Conservation (phyloP, 53 echinoderm and acorn worm genomes). For the Paracentrotus lividus region DNA sequence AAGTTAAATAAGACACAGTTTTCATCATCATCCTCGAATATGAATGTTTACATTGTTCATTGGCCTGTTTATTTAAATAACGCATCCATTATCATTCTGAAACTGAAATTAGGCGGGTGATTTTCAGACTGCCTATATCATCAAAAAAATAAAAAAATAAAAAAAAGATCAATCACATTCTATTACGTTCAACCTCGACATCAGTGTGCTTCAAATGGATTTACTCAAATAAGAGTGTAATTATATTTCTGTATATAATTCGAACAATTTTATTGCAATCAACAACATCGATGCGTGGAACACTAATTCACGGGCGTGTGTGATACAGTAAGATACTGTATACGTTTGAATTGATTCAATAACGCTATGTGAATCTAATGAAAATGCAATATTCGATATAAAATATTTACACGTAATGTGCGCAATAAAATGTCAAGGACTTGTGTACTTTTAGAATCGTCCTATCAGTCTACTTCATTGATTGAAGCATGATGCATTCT, state of each 20-base stretch:
- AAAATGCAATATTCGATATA: not conserved
- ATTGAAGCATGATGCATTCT: no score
- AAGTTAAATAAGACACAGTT: no score
- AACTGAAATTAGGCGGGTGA: no score
- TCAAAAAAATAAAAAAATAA: no score
- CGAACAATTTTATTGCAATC: not conserved
- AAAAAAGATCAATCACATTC: not conserved
- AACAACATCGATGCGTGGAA: not conserved
- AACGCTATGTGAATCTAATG: not conserved
- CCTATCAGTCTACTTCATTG: no score
- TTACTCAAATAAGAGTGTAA: not conserved
- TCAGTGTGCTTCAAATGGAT: not conserved
- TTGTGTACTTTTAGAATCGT: not conserved
- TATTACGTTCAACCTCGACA: not conserved
- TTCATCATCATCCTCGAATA: no score
- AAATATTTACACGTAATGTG: not conserved
- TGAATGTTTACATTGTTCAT: no score
- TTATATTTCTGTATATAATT: not conserved
- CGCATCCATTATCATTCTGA: no score
- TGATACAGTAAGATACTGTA: not conserved
- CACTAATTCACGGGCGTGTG: not conserved
- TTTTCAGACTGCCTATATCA: no score
- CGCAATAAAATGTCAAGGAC: not conserved
- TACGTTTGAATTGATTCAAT: not conserved
- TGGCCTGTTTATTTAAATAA: no score